Evolutionary conservation across 2,888 invertebrate species (phyloP), one percentile per base, ranked within the genome.

Genomic region (Luperina nickerlii): DNA sequence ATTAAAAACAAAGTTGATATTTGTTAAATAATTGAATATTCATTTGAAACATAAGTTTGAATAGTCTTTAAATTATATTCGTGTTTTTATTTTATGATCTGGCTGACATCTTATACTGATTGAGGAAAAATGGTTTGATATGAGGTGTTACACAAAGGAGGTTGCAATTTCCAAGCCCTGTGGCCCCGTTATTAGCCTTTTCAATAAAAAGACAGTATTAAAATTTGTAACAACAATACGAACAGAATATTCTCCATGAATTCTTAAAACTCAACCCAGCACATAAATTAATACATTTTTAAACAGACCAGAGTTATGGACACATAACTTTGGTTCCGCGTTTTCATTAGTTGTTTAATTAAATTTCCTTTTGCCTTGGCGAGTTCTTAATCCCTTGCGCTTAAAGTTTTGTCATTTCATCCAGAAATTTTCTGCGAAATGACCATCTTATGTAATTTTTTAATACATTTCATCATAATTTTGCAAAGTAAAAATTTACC

Each of bases 311-410:
- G 74, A 84, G 68, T 86, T 83, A 77, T 63, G 74, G 54, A 74
- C 74, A 79, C 87, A 74, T 85, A 87, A 85, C 72, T 87, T 87
- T 68, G 76, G 72, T 87, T 85, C 81, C 85, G 68, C 75, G 45
- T 87, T 85, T 85, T 87, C 81, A 85, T 85, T 85, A 87, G 76
- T 87, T 85, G 81, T 72, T 87, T 85, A 85, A 87, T 85, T 85
- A 85, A 85, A 85, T 85, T 87, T 87, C 32, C 69, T 87, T 62
- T 66, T 74, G 62, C 65, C 81, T 75, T 74, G 27, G 57, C 27
- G 63, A 87, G 62, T 77, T 87, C 72, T 81, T 85, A 87, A 77
- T 85, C 87, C 71, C 71, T 60, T 27, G 76, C 68, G 76, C 42
- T 74, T 81, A 68, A 74, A 87, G 74, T 85, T 76, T 74, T 66